Base-by-base conservation (phyloP, 2,797 vertebrate species). In the Crocodylus rhombifer region DNA sequence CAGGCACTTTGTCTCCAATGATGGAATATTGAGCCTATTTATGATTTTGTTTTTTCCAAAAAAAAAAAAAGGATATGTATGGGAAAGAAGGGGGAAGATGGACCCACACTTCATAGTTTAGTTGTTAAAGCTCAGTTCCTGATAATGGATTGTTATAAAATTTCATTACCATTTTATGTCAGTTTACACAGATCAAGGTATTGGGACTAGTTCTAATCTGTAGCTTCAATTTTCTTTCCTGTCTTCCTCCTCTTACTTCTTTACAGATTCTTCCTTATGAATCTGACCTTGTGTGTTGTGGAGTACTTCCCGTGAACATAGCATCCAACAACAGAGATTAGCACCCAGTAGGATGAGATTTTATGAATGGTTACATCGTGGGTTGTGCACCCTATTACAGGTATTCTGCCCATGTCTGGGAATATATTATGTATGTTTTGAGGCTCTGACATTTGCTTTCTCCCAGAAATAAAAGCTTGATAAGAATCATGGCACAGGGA, bases 271-370 rank as follows among this genome's bases (percentile, higher is more conserved):
- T 75, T 55, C 33, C 73, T 75, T 55, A 28, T 75, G 73, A 51
- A 4, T 33, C 51, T 11, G 15, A 17, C 20, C 5, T 65, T 71
- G 23, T 25, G 80, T 73, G 63, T 12, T 62, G 64, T 1, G 11
- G 6, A 58, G 30, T 15, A 2, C 7, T 55, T 4, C 20, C 56
- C 69, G 25, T 69, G 7, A 30, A 10, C 14, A n/a, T 17, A 65
- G 64, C 94, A 89, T 61, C 42, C 55, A 51, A 91, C 75, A 2
- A 4, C 62, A 71, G 57, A 10, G 60, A 3, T 63, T 28, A 89
- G 65, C 94, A 94, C 95, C 86, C 94, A 94, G 91, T 92, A 92
- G 88, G 36, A 2, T 5, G 58, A n/a, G 89, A 65, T 17, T n/a
- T 18, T 28, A 57, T 64, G 71, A 87, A 82, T 15, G 1, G 21